Conservation (phyloP, 2,888 invertebrate species). For the Lysandra coridon region DNA sequence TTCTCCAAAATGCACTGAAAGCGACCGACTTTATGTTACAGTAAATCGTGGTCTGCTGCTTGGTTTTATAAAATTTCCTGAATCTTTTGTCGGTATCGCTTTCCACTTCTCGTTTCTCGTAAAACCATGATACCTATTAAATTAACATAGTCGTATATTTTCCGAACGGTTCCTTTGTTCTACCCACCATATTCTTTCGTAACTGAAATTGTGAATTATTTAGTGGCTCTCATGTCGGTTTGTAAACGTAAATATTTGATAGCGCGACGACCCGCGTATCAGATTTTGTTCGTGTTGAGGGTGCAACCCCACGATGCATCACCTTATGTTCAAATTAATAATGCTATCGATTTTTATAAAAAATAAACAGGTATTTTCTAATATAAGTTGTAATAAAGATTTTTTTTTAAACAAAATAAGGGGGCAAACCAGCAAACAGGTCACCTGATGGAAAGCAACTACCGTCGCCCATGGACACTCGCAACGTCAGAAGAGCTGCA, state of each 20-base stretch:
- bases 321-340: background rate
- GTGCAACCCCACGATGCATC: conserved; percentile 5
- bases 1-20: background rate
- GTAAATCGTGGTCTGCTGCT: background rate
- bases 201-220: background rate
- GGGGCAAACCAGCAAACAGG: no score
- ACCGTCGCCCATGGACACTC: no score
- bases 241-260: conserved; percentile 8
- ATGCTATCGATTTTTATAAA: background rate
- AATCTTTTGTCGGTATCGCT: background rate
- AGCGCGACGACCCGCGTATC: background rate
- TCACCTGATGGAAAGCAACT: no score
- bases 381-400: background rate
- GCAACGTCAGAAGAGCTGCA: no score
- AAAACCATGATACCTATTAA: background rate
- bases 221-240: background rate
- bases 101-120: background rate
- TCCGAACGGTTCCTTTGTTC: background rate
- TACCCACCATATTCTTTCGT: background rate
- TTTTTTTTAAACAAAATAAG: no score
- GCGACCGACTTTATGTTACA: conserved; percentile 1
- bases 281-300: background rate
- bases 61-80: background rate
- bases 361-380: background rate
- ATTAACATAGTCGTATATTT: background rate